Percentiles rank a stretch among this genome's conserved stretches.
phyloP scores from a whole-genome alignment of 2,888 invertebrate genomes.

The Drosophila formosana region DNA sequence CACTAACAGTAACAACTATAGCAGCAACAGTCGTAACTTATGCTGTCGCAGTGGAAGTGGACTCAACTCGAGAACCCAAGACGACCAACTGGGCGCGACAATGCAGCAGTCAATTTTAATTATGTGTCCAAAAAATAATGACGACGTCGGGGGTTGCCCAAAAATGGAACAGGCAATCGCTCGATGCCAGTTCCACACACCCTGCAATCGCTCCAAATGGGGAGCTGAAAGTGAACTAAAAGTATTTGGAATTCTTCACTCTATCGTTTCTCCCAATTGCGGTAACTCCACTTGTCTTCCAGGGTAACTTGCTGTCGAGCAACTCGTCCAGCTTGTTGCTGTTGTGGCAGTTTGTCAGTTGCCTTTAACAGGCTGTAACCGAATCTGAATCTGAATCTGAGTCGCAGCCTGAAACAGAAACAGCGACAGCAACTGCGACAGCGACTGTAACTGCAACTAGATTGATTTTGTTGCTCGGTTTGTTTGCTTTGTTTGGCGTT shows the following conservation, averaged over 20 bases:
- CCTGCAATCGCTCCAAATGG: not conserved
- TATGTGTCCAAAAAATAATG: slow-evolving; percentile 80
- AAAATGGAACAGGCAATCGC: slow-evolving; percentile 63
- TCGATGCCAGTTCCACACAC: slow-evolving; percentile 39
- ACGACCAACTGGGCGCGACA: slow-evolving; percentile 73
- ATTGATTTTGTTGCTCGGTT: slow-evolving; percentile 50
- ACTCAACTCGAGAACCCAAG: slow-evolving; percentile 50
- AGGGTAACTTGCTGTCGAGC: not conserved
- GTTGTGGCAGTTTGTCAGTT: slow-evolving; percentile 65
- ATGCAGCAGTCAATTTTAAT: slow-evolving; percentile 79
- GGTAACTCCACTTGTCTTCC: not conserved
- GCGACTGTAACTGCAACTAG: slow-evolving; percentile 18
- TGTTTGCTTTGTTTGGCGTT: slow-evolving; percentile 24
- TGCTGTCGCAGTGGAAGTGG: slow-evolving; percentile 53
- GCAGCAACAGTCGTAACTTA: slow-evolving; percentile 62
- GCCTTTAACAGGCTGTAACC: slow-evolving; percentile 54
- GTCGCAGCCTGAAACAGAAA: slow-evolving; percentile 10
- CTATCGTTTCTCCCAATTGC: too few relatives aligned
- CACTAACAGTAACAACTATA: slow-evolving; percentile 59
- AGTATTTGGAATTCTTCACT: not conserved
- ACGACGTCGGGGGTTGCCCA: slow-evolving; percentile 71
- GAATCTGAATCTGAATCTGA: slow-evolving; percentile 49
- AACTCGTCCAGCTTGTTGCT: not conserved
- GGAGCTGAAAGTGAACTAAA: too few relatives aligned
- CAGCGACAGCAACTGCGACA: slow-evolving; percentile 8